These are phyloP conservation scores for Camarhynchus parvulus DNA, from an alignment of 2,113 vertebrate species.

Conservation along the genomic window DNA sequence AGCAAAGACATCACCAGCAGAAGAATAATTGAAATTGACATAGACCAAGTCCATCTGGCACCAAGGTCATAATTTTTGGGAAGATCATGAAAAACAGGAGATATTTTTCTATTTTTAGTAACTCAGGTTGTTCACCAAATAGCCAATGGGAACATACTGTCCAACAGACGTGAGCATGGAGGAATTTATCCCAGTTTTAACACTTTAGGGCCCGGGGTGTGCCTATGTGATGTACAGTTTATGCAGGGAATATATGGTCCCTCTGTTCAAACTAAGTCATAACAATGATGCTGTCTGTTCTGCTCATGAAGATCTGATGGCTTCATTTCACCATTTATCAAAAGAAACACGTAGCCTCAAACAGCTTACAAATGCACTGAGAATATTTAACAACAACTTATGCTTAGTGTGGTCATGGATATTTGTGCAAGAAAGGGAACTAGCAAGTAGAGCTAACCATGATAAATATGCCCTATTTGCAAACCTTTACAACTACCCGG, in stretches of 20 bases:
- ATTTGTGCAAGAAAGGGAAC: slow-evolving; percentile 37
- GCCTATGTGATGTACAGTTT: neutral
- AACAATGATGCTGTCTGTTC: neutral
- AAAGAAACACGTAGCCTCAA: neutral
- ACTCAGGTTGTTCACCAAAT: neutral
- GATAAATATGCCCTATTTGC: slow-evolving; percentile 76
- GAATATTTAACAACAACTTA: slow-evolving; percentile 36
- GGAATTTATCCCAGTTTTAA: neutral
- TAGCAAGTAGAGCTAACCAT: slow-evolving; percentile 67
- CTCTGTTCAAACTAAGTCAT: neutral
- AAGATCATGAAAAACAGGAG: neutral
- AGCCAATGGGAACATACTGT: neutral
- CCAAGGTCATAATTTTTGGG: neutral
- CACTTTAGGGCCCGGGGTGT: neutral
- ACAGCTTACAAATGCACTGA: neutral
- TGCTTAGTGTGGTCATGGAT: neutral
- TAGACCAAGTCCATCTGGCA: neutral
- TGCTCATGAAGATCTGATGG: neutral
- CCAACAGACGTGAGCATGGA: neutral
- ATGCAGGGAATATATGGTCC: neutral
- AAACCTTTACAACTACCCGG: slow-evolving; percentile 70
- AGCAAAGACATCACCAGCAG: neutral
- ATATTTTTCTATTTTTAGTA: neutral
- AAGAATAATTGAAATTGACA: slow-evolving; percentile 34
- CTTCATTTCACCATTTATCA: neutral